These are phyloP conservation scores for Phocoena phocoena DNA, from an alignment of 2,113 vertebrate genomes.

Conservation along the genomic window DNA sequence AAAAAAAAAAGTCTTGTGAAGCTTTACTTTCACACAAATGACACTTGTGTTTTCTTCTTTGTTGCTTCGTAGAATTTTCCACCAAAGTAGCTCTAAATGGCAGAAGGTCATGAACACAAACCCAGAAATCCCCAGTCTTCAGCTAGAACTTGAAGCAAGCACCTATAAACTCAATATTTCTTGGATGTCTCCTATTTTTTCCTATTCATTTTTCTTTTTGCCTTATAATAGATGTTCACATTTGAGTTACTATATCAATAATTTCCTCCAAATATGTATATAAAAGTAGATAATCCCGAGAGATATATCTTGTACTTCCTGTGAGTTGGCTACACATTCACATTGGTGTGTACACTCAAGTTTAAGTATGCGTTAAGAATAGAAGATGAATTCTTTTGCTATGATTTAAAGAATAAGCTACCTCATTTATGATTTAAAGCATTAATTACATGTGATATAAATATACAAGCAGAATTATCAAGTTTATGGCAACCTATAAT, in stretches of 20 bases:
- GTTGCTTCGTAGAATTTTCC: not conserved
- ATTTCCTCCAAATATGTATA: not conserved
- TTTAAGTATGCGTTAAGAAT: not conserved
- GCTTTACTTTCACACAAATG: not conserved
- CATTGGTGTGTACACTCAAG: not conserved
- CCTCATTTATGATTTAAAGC: not conserved
- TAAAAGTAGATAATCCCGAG: not conserved
- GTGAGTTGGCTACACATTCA: not conserved
- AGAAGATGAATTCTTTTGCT: not conserved
- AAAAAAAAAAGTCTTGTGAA: not conserved
- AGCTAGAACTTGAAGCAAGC: not conserved
- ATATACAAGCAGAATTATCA: conserved; percentile 11
- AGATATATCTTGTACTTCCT: not conserved
- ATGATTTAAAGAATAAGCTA: not conserved
- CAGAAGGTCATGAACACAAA: not conserved
- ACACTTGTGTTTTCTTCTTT: not conserved
- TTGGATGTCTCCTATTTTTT: not conserved
- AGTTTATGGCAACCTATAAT: not conserved
- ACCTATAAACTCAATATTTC: not conserved
- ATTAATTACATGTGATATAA: conserved; percentile 21
- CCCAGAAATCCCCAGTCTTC: not conserved
- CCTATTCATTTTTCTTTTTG: not conserved
- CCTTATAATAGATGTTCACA: not conserved
- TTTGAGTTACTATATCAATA: not conserved
- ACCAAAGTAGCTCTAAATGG: not conserved